A percentile compares a stretch with the other conserved stretches of the same genome.
Conservation (phyloP, 2,888 invertebrate genomes). For the Lepidonotus clava region DNA sequence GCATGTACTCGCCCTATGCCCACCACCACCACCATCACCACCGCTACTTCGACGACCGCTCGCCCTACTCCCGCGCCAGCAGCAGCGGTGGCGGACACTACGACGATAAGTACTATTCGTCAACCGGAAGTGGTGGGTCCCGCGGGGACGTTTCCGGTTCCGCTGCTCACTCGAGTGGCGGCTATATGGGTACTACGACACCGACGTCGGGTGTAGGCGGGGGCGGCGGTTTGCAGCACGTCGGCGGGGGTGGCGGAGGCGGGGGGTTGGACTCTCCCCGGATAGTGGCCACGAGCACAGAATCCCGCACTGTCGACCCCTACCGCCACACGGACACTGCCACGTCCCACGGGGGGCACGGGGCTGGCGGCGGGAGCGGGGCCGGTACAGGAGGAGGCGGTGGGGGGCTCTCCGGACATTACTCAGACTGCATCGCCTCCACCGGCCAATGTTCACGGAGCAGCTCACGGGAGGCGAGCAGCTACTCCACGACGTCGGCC, state of each 20-base stretch:
- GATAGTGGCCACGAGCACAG: background rate
- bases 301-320: background rate
- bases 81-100: constrained; percentile 62
- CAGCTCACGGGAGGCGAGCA: constrained; percentile 68
- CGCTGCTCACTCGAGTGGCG: too few species aligned
- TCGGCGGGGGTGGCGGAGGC: background rate
- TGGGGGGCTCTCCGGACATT: background rate
- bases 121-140: constrained; percentile 33
- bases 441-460: constrained; percentile 56
- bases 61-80: constrained; percentile 61
- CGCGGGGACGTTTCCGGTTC: constrained; percentile 15
- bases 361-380: background rate
- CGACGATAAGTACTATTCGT: constrained; percentile 70
- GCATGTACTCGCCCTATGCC: constrained; percentile 70
- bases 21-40: constrained; percentile 68
- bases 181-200: background rate
- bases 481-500: constrained; percentile 56
- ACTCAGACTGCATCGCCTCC: constrained; percentile 14
- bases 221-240: background rate
- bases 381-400: background rate
- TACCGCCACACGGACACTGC: constrained; percentile 27
- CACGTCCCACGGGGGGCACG: background rate
- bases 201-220: background rate
- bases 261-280: constrained; percentile 32
- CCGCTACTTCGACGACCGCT: constrained; percentile 71